Evolutionary conservation across 2,113 vertebrate genomes (phyloP), one percentile per base, ranked within the genome.

Genomic region (Amblyornis subalaris): DNA sequence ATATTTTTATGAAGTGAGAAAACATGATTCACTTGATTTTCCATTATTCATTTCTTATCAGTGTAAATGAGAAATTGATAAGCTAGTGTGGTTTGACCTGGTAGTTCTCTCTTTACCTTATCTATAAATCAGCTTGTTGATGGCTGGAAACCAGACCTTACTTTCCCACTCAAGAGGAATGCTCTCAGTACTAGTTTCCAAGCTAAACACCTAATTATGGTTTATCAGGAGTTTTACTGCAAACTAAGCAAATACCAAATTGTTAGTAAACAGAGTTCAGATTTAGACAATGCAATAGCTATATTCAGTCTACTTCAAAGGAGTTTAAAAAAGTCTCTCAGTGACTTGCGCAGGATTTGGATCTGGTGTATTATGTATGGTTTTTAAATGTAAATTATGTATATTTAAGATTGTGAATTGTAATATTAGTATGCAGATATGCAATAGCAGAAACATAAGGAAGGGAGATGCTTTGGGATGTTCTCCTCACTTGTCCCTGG

Each of bases 161-260:
- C 36, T 58, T 64, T 64, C 44, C 42, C 42, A 70, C 48, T 91
- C n/a, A 35, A 36, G 18, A 62, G 28, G 54, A 77, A 87, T 61
- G 18, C 23, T 79, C 9, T 3, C 45, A 87, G 57, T 29, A 69
- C 61, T 92, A 13, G 61, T 84, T 85, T 91, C 80, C 88, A 78
- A 92, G 70, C 28, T 85, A 67, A 84, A 53, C 53, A 92, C 61
- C 69, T 81, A 71, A 75, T 92, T 87, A 84, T 29, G 23, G 25
- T 89, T 95, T 85, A 87, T 89, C 81, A 85, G 38, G 45, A 85
- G 40, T 55, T 95, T 72, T 87, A 90, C 57, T 82, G 62, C 50
- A 84, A 89, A 87, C 77, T 57, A 82, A 94, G 70, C 40, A 89
- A 93, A 87, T 61, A 65, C 23, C 26, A 78, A 57, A 86, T 40